Evolutionary conservation across 1,140 invertebrate species (phyloP), one percentile per base, ranked within the genome.

Genomic region (Leptinotarsa defecta): DNA sequence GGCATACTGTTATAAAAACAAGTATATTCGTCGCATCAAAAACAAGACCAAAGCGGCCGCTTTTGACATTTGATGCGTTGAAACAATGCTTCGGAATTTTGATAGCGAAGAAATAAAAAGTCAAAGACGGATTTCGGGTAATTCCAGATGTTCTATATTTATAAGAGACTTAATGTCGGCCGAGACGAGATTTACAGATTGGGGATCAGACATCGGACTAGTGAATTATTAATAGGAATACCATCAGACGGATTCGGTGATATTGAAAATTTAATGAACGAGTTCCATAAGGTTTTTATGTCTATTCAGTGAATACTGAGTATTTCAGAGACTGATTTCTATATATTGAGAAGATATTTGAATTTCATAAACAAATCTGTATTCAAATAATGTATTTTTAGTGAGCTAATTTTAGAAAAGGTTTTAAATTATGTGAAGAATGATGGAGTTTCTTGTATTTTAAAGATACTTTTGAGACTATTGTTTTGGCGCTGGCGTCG

Each of bases 11-110:
- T 57, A 65, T 65, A 65, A 65, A 65, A 65, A 65, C 17, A 8
- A 65, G 20, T 24, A 65, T 65, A 4, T 65, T 34, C 27, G 64
- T 65, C 64, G 64, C 64, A 65, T 65, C 64, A 65, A 15, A 65
- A 65, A 65, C 64, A 65, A 65, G 64, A 4, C 20, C 20, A 65
- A 65, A 22, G 64, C 64, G 22, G 64, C 64, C 52, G 17, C 64
- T 65, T 65, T 65, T 65, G 64, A 65, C 64, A 65, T 65, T 24
- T 65, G 64, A 65, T 24, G 64, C 64, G 64, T 19, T 34, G 64
- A 65, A 65, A 65, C 64, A 65, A 65, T 65, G 64, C 64, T 65
- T 20, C 22, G 64, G 64, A 65, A 65, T 65, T 65, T 65, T 65
- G 64, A 65, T 65, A 65, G 64, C 64, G 4, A 15, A 65, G 64